Base-by-base conservation (phyloP, 2,113 vertebrate genomes). In the Erinaceus europaeus region DNA sequence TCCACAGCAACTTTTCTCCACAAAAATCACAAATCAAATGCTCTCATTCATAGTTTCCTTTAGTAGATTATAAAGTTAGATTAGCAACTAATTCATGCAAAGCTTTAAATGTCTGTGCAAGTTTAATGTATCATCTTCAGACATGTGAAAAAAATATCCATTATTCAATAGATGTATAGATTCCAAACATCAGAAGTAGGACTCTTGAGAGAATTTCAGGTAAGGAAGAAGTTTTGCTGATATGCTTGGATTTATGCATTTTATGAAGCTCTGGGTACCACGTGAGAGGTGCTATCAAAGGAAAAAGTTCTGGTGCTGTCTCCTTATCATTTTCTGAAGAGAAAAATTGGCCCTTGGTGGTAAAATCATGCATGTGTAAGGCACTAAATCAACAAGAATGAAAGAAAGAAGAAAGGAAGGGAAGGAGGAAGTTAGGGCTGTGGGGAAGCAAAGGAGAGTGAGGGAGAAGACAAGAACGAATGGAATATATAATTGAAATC, bases 21-120 rank as follows among this genome's bases (percentile, higher is more conserved):
- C 62, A 15, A 4, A 85, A 86, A 57, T 40, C 52, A 18, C 68
- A 89, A 44, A 18, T 32, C 4, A 9, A 27, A 14, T 14, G 17
- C 21, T 46, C 9, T 53, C 59, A 72, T 46, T 38, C 86, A n/a
- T 17, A 7, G 29, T 5, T 83, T 8, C 36, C 11, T 9, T 11
- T 29, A 80, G 42, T 21, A 86, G 44, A 81, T 84, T 83, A 85
- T 27, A 85, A 88, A 72, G 18, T 73, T 67, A 48, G n/a, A 36
- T 40, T 50, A 42, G 65, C 65, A 81, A 52, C 21, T 72, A 36
- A 76, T 46, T 82, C 34, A 79, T 15, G 40, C 20, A 65, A 61
- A 83, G 2, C 68, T 44, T 73, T 53, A 67, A 77, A 42, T 52
- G 14, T 9, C 17, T 82, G 25, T n/a, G 27, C 21, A 93, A 79